A percentile compares a stretch with the other conserved stretches of the same genome.
Evolutionary conservation across 2,113 vertebrate species (phyloP).

Genomic region (Gorsachius goisagi): DNA sequence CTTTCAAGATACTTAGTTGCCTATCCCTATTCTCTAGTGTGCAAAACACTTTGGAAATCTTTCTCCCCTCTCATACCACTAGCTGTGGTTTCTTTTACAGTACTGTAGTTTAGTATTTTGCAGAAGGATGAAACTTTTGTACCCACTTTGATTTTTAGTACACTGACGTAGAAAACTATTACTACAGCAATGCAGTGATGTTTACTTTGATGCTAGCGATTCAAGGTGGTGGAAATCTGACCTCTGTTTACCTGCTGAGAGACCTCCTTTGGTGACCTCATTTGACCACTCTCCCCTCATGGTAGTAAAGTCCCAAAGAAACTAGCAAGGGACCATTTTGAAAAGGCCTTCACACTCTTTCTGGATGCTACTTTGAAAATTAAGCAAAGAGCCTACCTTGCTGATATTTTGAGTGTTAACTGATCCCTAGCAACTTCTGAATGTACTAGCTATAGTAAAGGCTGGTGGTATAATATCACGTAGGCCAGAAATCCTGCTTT

Average conservation of each 20-base stretch:
- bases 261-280: not conserved
- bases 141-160: not conserved
- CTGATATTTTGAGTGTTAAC: not conserved
- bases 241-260: not conserved
- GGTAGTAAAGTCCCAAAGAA: not conserved
- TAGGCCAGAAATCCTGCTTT: not conserved
- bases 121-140: not conserved
- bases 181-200: not conserved
- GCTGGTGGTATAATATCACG: not conserved
- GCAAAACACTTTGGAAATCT: not conserved
- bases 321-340: fast-evolving
- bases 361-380: not conserved
- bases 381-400: not conserved
- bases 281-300: not conserved
- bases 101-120: not conserved
- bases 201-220: not conserved
- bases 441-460: not conserved
- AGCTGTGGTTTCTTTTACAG: not conserved
- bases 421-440: not conserved
- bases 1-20: not conserved
- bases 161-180: not conserved
- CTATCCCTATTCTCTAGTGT: not conserved
- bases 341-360: not conserved
- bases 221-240: not conserved
- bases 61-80: not conserved